Evolutionary conservation across 2,888 invertebrate species (phyloP).

Genomic region (Rhingia campestris): DNA sequence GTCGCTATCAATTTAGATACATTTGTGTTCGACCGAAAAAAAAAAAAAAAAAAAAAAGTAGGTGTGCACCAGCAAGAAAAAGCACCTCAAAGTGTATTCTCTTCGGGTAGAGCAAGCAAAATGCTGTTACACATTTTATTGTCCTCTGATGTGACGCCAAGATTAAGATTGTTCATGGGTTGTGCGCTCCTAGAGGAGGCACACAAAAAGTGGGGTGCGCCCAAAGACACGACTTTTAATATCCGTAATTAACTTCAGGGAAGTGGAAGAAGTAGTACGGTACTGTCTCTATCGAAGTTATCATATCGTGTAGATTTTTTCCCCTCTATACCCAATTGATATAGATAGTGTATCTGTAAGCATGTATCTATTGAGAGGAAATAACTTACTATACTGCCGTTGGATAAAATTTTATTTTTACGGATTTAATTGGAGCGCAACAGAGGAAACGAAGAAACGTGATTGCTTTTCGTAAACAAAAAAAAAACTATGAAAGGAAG

Average conservation of each 20-base stretch:
- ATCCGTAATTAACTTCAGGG: slow-evolving; percentile 69
- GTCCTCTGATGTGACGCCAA: slow-evolving; percentile 64
- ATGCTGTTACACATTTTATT: slow-evolving; percentile 61
- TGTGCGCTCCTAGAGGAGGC: background rate
- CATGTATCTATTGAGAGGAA: slow-evolving; percentile 49
- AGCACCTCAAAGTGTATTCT: slow-evolving; percentile 16
- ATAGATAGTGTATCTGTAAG: slow-evolving; percentile 55
- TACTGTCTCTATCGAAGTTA: slow-evolving; percentile 41
- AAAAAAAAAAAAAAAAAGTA: slow-evolving; percentile 44
- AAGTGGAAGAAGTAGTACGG: slow-evolving; percentile 30
- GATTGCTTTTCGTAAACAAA: slow-evolving; percentile 47
- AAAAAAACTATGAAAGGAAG: slow-evolving; percentile 9
- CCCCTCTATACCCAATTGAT: slow-evolving; percentile 30
- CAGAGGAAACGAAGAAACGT: slow-evolving; percentile 60
- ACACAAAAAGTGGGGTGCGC: slow-evolving; percentile 47
- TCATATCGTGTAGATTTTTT: slow-evolving; percentile 60
- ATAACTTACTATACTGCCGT: slow-evolving; percentile 25
- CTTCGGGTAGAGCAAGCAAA: background rate
- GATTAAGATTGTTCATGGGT: slow-evolving; percentile 55
- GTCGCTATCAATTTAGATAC: slow-evolving; percentile 35
- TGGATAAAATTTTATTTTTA: slow-evolving; percentile 32
- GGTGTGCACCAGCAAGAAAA: slow-evolving; percentile 47
- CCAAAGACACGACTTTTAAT: slow-evolving; percentile 69
- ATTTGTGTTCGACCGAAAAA: slow-evolving; percentile 10
- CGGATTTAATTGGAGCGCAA: slow-evolving; percentile 67